Percentiles rank a stretch among this genome's conserved stretches.
Evolutionary conservation across 2,888 invertebrate species (phyloP).

Genomic region (Melieria omissa): DNA sequence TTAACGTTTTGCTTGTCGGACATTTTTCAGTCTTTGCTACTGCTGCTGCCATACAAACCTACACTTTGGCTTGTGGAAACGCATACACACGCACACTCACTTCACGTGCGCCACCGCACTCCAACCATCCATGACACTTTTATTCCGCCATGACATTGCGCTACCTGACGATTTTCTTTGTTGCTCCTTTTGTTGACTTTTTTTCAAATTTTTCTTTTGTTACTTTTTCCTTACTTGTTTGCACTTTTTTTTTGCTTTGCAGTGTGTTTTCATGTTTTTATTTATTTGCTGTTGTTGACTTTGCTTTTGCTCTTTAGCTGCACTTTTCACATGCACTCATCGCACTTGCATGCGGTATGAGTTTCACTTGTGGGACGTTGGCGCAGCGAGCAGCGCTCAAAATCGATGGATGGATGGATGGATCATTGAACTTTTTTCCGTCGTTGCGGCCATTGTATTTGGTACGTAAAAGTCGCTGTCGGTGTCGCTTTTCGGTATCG

Average conservation of each 20-base stretch:
- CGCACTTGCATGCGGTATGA: not conserved
- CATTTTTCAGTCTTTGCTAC: too few relatives aligned
- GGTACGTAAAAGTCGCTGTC: not conserved
- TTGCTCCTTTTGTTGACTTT: not conserved
- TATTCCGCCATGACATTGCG: not conserved
- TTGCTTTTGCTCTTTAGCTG: too few relatives aligned
- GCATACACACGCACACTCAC: too few relatives aligned
- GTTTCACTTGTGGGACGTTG: conserved; percentile 2
- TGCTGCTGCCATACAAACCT: too few relatives aligned
- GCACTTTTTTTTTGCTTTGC: not conserved
- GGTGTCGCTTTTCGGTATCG: not conserved
- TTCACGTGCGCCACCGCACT: not conserved
- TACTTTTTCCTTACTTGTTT: not conserved
- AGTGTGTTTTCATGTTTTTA: not conserved
- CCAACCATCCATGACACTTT: conserved; percentile 2
- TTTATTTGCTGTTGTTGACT: not conserved
- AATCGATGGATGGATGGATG: not conserved
- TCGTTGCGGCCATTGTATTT: not conserved
- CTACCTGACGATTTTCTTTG: not conserved
- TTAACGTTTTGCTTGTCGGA: too few relatives aligned
- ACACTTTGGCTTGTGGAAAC: too few relatives aligned
- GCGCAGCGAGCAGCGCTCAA: not conserved
- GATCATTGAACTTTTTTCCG: conserved; percentile 1
- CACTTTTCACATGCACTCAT: not conserved
- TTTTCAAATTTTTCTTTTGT: not conserved